A percentile compares a stretch with the other conserved stretches of the same genome.
Conservation (phyloP, 2,797 vertebrate genomes). For the Neosilurus mollespiculum region DNA sequence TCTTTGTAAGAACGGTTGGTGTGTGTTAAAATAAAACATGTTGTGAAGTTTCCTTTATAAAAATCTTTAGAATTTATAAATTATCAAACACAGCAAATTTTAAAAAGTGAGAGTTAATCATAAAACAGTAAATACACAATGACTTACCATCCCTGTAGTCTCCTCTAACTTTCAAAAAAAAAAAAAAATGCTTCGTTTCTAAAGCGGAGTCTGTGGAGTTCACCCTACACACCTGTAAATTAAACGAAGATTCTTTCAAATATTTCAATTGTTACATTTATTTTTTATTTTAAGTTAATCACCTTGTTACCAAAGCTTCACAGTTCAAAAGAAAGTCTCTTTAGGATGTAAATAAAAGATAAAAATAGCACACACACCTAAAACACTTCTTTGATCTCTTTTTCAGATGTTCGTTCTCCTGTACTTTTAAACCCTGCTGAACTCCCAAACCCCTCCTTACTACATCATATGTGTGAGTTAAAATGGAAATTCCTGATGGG, state of each 20-base stretch:
- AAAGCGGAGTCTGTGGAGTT: neutral
- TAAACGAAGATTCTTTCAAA: neutral
- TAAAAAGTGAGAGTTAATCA: neutral
- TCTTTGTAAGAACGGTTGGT: no score
- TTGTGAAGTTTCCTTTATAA: neutral
- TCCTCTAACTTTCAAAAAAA: neutral
- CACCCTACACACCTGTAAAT: neutral
- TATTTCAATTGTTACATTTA: no score
- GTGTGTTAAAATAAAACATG: neutral
- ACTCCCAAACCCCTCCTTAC: neutral
- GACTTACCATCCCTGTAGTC: neutral
- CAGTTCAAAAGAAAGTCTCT: neutral
- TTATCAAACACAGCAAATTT: neutral
- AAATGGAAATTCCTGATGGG: neutral
- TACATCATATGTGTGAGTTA: neutral
- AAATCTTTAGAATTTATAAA: neutral
- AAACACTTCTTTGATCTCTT: neutral
- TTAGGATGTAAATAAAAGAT: neutral
- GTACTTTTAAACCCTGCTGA: slow-evolving; percentile 3
- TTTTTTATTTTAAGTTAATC: neutral
- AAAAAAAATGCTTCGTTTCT: neutral
- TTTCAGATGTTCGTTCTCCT: no score
- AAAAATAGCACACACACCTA: neutral
- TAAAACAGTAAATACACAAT: neutral
- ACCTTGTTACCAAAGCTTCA: neutral